A percentile compares a stretch with the other conserved stretches of the same genome.
These are phyloP conservation scores for Siderastrea siderea DNA, from an alignment of 92 coral and sea anemone species.

Conservation along the genomic window DNA sequence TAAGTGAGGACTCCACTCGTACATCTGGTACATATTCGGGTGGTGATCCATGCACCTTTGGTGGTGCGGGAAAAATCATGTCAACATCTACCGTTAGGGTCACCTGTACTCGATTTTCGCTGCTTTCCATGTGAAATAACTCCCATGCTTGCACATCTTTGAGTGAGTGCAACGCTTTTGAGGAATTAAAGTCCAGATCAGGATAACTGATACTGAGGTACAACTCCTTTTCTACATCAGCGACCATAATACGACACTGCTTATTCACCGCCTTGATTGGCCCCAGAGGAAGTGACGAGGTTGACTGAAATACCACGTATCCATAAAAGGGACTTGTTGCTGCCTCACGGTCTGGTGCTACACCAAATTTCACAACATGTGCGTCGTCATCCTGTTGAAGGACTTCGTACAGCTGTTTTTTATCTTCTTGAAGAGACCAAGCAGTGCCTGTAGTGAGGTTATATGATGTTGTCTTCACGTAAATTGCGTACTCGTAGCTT, in stretches of 20 bases:
- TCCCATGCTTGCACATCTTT: conserved; percentile 30
- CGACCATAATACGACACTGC: conserved; percentile 40
- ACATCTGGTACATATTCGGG: not conserved
- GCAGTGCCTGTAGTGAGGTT: conserved; percentile 6
- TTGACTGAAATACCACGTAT: conserved; percentile 29
- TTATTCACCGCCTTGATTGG: conserved; percentile 35
- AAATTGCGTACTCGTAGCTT: conserved; percentile 63
- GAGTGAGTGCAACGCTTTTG: not conserved
- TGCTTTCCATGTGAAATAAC: conserved; percentile 29
- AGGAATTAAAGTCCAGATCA: conserved; percentile 38
- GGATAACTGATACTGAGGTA: conserved; percentile 65
- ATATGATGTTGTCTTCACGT: conserved; percentile 11
- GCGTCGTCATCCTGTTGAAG: conserved; percentile 47
- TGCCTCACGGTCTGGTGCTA: not conserved
- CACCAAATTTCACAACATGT: conserved; percentile 48
- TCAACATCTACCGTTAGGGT: not conserved
- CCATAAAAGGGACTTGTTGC: conserved; percentile 36
- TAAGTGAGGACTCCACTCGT: not conserved
- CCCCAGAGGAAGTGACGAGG: conserved; percentile 6
- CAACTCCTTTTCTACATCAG: not conserved
- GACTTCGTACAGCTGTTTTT: conserved; percentile 22
- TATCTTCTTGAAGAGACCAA: not conserved
- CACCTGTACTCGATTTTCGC: not conserved
- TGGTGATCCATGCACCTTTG: conserved; percentile 26
- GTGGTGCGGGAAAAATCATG: not conserved